phyloP scores from a whole-genome alignment of 2,797 vertebrate genomes.

The Allobates femoralis region DNA sequence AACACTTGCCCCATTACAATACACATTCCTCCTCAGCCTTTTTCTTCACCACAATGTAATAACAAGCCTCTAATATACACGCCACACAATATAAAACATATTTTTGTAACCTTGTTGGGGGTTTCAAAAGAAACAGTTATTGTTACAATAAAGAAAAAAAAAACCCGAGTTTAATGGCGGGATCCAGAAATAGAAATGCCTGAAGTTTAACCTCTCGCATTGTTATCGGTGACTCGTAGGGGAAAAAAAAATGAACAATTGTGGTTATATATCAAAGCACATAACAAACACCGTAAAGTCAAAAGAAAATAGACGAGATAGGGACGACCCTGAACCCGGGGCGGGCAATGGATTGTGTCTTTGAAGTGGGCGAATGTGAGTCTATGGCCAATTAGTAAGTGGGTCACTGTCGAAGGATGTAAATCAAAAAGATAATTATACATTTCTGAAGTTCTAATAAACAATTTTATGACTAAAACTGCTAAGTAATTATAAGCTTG shows the following conservation, averaged over 20 bases:
- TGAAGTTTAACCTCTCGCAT: constrained; percentile 29
- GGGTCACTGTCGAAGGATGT: not conserved
- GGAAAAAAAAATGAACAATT: constrained; percentile 21
- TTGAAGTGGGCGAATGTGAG: constrained; percentile 2
- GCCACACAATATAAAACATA: constrained; percentile 33
- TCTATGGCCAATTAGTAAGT: constrained; percentile 17
- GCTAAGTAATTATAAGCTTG: not conserved
- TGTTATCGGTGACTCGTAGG: not conserved
- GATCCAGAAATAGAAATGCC: constrained; percentile 20
- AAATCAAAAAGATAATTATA: not conserved
- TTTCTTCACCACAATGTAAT: not conserved
- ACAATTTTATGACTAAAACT: not conserved
- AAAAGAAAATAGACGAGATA: constrained; percentile 25
- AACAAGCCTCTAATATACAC: constrained; percentile 3
- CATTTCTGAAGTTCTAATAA: not conserved
- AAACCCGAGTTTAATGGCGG: constrained; percentile 35
- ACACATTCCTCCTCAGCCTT: not conserved
- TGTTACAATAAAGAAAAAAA: constrained; percentile 58
- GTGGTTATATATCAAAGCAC: constrained; percentile 28
- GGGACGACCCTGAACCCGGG: not conserved
- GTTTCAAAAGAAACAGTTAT: constrained; percentile 60
- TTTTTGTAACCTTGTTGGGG: constrained; percentile 12
- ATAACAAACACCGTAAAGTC: constrained; percentile 24
- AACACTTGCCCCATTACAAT: not conserved
- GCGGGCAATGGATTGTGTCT: not conserved